phyloP scores from a whole-genome alignment of 2,888 invertebrate genomes.

The Drosophila histrio region DNA sequence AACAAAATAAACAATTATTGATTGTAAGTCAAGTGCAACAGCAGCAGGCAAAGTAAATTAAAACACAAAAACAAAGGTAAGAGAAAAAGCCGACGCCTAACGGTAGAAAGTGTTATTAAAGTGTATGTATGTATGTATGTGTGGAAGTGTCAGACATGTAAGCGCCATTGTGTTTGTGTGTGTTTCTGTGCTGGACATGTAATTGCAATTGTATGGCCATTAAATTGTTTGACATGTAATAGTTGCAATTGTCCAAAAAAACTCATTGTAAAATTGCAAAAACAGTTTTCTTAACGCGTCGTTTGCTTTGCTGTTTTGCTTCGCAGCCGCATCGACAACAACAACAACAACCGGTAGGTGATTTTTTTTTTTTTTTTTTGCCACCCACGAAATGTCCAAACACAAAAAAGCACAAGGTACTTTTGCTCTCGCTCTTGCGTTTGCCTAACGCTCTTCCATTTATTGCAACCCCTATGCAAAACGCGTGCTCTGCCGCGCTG shows the following conservation, averaged over 20 bases:
- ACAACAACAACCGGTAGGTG: conserved; percentile 74
- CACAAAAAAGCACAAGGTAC: conserved; percentile 51
- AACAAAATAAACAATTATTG: conserved; percentile 31
- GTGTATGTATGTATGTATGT: conserved; percentile 2
- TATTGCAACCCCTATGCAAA: conserved; percentile 45
- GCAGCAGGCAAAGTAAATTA: neutral
- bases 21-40: conserved; percentile 27
- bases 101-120: conserved; percentile 68
- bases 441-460: conserved; percentile 8
- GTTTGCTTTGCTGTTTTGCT: conserved; percentile 63
- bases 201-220: conserved; percentile 11
- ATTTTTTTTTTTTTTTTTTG: too few relatives aligned
- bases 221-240: too few relatives aligned
- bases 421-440: conserved; percentile 34
- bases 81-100: conserved; percentile 65
- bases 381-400: conserved; percentile 73
- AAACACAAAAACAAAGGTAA: conserved; percentile 14
- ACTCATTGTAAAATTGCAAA: conserved; percentile 19
- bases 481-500: conserved; percentile 35
- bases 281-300: conserved; percentile 47
- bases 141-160: too few relatives aligned
- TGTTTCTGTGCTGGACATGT: too few relatives aligned
- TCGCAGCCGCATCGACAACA: conserved; percentile 46
- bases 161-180: too few relatives aligned
- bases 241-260: conserved; percentile 49